phyloP scores from a whole-genome alignment of 2,797 vertebrate genomes.

The Allobates femoralis region DNA sequence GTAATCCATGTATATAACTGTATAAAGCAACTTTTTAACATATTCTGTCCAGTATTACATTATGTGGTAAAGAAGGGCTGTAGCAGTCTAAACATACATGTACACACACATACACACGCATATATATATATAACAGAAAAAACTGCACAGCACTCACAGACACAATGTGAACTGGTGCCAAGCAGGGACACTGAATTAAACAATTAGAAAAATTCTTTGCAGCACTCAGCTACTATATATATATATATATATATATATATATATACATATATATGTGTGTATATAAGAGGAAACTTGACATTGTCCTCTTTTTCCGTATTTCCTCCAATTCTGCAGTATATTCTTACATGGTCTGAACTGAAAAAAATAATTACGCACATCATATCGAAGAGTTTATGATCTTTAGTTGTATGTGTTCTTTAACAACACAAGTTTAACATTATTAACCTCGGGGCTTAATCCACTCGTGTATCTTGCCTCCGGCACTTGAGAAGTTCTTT shows the following conservation, averaged over 20 bases:
- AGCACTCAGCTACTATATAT: no score
- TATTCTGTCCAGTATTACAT: no score
- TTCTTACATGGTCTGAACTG: background rate
- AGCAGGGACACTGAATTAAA: no score
- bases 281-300: background rate
- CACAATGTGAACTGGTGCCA: no score
- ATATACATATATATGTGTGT: background rate
- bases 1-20: no score
- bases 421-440: slow-evolving; percentile 51
- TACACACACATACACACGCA: no score
- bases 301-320: background rate
- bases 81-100: no score
- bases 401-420: slow-evolving; percentile 30
- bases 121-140: no score
- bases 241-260: background rate
- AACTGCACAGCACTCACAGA: no score
- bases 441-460: slow-evolving; percentile 59
- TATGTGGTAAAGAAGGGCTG: no score
- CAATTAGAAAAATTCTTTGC: no score
- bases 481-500: slow-evolving; percentile 53
- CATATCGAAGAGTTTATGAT: slow-evolving; percentile 43
- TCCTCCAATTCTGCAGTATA: background rate
- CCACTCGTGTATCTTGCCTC: slow-evolving; percentile 43
- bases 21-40: no score
- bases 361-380: slow-evolving; percentile 35